phyloP scores from a whole-genome alignment of 2,888 invertebrate genomes.

The Drosophila antonietae region DNA sequence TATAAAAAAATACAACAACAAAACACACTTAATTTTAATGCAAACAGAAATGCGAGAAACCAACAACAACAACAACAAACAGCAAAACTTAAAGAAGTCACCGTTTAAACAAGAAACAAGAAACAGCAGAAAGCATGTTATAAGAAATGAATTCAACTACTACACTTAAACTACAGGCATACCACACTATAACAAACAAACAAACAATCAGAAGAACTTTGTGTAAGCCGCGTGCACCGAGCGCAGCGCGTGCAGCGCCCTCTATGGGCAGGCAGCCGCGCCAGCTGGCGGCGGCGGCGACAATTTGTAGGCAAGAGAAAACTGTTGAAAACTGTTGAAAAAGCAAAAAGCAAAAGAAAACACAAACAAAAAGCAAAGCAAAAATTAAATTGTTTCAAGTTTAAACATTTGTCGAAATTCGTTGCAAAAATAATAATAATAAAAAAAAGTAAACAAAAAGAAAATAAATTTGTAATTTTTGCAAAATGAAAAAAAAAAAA shows the following conservation, averaged over 20 bases:
- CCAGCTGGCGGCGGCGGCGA: constrained; percentile 30
- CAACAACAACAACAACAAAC: constrained; percentile 69
- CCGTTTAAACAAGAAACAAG: constrained; percentile 67
- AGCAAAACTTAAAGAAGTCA: constrained; percentile 80
- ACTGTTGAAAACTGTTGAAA: constrained; percentile 21
- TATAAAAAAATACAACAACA: constrained; percentile 34
- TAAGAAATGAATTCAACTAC: constrained; percentile 60
- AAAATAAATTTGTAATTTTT: constrained; percentile 71
- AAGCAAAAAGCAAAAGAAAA: too few relatives aligned
- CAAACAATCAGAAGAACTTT: constrained; percentile 35
- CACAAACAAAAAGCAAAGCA: neutral
- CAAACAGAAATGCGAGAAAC: constrained; percentile 32
- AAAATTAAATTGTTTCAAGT: constrained; percentile 67
- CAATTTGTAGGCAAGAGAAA: constrained; percentile 47
- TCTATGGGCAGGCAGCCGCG: constrained; percentile 37
- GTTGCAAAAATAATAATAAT: constrained; percentile 71
- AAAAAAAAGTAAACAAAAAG: constrained; percentile 42
- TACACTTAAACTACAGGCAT: constrained; percentile 68
- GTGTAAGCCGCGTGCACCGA: constrained; percentile 2
- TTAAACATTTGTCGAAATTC: constrained; percentile 73
- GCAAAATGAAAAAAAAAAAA: constrained; percentile 46
- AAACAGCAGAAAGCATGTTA: constrained; percentile 57
- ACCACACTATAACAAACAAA: constrained; percentile 46
- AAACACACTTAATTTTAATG: constrained; percentile 70
- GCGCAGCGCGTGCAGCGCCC: constrained; percentile 36